These are phyloP conservation scores for Chrysotoxum bicinctum DNA, from an alignment of 2,888 invertebrate genomes.

Conservation along the genomic window DNA sequence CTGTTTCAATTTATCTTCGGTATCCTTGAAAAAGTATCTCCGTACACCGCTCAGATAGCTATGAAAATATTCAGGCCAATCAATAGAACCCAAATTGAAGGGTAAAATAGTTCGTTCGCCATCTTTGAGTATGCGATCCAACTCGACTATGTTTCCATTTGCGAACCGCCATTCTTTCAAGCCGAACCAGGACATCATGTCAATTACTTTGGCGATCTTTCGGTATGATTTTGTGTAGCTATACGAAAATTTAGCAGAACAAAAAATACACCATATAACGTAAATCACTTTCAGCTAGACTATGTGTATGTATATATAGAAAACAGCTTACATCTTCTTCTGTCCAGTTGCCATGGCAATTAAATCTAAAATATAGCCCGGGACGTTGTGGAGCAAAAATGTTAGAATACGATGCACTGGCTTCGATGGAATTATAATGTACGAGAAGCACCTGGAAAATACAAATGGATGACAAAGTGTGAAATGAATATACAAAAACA, in stretches of 20 bases:
- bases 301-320: neutral
- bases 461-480: slow-evolving; percentile 64
- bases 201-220: slow-evolving; percentile 80
- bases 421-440: slow-evolving; percentile 81
- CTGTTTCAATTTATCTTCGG: slow-evolving; percentile 81
- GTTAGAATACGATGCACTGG: slow-evolving; percentile 80
- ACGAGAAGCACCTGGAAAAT: slow-evolving; percentile 81
- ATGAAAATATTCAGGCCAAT: slow-evolving; percentile 87
- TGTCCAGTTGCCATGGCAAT: slow-evolving; percentile 81
- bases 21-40: slow-evolving; percentile 87
- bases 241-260: slow-evolving; percentile 13
- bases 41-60: slow-evolving; percentile 87
- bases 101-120: slow-evolving; percentile 78
- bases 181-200: slow-evolving; percentile 82
- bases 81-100: slow-evolving; percentile 85
- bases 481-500: slow-evolving; percentile 43
- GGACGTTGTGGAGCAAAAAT: slow-evolving; percentile 81
- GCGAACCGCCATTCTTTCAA: slow-evolving; percentile 81
- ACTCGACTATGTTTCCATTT: slow-evolving; percentile 80
- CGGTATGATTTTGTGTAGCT: slow-evolving; percentile 80
- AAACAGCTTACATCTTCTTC: slow-evolving; percentile 81
- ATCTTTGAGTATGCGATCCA: slow-evolving; percentile 77
- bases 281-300: slow-evolving; percentile 60
- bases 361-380: slow-evolving; percentile 82
- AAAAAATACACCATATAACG: neutral